Conservation (phyloP, 2,797 vertebrate species). For the Hyperoplus lanceolatus region DNA sequence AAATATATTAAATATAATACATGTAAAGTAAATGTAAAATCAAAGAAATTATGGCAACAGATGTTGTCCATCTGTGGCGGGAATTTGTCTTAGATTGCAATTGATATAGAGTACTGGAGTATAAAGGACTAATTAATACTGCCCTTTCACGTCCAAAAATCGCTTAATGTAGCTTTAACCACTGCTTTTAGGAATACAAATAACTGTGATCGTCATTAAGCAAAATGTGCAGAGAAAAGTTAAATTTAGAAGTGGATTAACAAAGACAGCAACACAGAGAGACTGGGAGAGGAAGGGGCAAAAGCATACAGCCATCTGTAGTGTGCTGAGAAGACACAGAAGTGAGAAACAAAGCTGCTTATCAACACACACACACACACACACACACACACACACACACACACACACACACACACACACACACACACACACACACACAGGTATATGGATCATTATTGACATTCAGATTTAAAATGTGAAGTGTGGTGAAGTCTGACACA, state of each 20-base stretch:
- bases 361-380: slow-evolving; percentile 34
- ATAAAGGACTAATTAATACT: background rate
- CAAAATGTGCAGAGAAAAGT: slow-evolving; percentile 21
- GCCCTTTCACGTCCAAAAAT: slow-evolving; percentile 1
- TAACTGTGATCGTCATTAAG: background rate
- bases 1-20: too few relatives aligned
- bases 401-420: slow-evolving; percentile 15
- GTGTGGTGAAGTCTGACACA: background rate
- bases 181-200: slow-evolving; percentile 1
- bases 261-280: slow-evolving; percentile 11
- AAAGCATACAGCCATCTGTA: slow-evolving; percentile 36
- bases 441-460: background rate
- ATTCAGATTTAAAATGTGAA: background rate
- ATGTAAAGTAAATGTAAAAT: too few relatives aligned
- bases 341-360: slow-evolving; percentile 38
- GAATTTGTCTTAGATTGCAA: too few relatives aligned
- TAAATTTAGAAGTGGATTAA: slow-evolving; percentile 14
- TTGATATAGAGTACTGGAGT: background rate
- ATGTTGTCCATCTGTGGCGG: too few relatives aligned
- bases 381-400: slow-evolving; percentile 29
- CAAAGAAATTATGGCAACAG: too few relatives aligned
- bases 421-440: background rate
- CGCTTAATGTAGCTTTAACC: slow-evolving; percentile 60
- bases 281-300: slow-evolving; percentile 8
- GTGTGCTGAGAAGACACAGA: slow-evolving; percentile 51